Evolutionary conservation across 2,888 invertebrate species (phyloP).

Genomic region (Lepidochrysops patricia): DNA sequence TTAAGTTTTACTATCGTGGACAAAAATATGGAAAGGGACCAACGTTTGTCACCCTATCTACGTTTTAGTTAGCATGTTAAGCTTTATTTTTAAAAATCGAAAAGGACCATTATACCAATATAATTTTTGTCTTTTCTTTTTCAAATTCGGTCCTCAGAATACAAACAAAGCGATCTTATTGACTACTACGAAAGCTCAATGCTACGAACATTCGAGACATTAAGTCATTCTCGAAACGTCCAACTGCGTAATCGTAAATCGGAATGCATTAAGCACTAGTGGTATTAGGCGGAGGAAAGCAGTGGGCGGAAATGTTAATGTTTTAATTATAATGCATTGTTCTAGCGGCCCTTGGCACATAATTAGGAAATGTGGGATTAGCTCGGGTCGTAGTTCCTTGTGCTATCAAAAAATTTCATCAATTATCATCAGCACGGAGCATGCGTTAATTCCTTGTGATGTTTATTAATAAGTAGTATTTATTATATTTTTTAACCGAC

Average conservation of each 20-base stretch:
- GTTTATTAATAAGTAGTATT: no score
- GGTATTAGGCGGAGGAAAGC: background rate
- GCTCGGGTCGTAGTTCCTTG: background rate
- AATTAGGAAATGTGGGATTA: constrained; percentile 21
- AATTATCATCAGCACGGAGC: background rate
- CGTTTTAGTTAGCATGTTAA: no score
- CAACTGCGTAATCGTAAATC: background rate
- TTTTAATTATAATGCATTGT: constrained; percentile 44
- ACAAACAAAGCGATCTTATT: no score
- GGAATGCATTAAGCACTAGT: background rate
- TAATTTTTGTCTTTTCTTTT: no score
- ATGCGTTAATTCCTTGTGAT: no score
- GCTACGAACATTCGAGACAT: background rate
- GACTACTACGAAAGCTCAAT: background rate
- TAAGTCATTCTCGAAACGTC: background rate
- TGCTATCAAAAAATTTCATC: background rate
- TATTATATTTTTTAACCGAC: no score
- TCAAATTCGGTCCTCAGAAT: no score
- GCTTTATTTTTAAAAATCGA: no score
- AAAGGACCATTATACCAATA: no score
- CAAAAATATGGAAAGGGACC: no score
- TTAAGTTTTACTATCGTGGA: no score
- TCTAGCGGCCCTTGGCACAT: constrained; percentile 46
- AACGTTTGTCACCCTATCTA: no score
- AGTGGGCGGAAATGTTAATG: constrained; percentile 17